Evolutionary conservation across 2,113 vertebrate species (phyloP).

Genomic region (Chaetorhynchus papuensis): DNA sequence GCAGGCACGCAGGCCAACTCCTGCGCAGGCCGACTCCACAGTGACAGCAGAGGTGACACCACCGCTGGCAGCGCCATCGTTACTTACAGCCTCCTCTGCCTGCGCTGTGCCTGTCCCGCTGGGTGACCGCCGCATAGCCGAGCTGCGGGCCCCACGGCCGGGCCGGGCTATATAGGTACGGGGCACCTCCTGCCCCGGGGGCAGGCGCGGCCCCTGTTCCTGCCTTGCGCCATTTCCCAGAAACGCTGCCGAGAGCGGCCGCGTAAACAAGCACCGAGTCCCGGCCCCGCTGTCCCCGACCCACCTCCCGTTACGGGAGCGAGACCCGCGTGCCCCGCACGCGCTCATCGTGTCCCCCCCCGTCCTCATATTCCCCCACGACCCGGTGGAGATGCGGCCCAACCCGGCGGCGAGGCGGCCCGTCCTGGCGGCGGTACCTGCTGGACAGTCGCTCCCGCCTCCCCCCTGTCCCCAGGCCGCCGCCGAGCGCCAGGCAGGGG

Average conservation of each 20-base stretch:
- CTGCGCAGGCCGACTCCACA: neutral
- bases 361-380: neutral
- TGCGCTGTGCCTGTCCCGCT: fast-evolving
- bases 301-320: neutral
- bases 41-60: neutral
- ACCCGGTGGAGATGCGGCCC: neutral
- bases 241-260: neutral
- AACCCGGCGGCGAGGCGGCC: neutral
- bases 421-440: neutral
- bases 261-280: neutral
- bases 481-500: neutral
- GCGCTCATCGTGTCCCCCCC: neutral
- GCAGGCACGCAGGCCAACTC: neutral
- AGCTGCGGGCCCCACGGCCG: fast-evolving
- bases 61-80: neutral
- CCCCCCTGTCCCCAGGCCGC: neutral
- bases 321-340: neutral
- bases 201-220: neutral
- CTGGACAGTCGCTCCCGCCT: neutral
- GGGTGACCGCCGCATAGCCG: neutral
- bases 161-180: neutral
- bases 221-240: slow-evolving; percentile 11
- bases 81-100: neutral
- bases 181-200: neutral
- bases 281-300: neutral